Evolutionary conservation across 2,888 invertebrate genomes (phyloP).

Genomic region (Deilephila porcellus): DNA sequence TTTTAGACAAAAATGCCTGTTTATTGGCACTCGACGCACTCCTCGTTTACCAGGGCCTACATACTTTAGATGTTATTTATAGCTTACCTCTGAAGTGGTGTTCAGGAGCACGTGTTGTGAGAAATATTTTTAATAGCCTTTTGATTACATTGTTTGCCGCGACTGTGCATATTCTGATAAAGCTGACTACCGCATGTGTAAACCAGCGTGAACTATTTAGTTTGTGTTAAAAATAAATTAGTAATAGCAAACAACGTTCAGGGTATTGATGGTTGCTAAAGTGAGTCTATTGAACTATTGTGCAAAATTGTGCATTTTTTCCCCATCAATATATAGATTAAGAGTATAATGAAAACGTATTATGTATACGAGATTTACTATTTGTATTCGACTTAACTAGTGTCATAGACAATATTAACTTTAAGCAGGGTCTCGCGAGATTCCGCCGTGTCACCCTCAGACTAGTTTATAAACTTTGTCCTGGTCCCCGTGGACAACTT

Average conservation of each 20-base stretch:
- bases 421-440: slow-evolving; percentile 3
- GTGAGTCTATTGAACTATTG: too few relatives aligned
- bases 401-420: slow-evolving; percentile 9
- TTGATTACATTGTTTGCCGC: slow-evolving; percentile 15
- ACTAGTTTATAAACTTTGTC: slow-evolving; percentile 13
- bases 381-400: not conserved
- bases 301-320: not conserved
- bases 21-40: slow-evolving; percentile 42
- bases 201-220: not conserved
- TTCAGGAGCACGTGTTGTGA: slow-evolving; percentile 8
- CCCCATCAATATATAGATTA: not conserved
- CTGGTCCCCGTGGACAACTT: slow-evolving; percentile 2
- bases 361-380: not conserved
- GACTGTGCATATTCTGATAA: not conserved
- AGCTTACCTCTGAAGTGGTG: not conserved
- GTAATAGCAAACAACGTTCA: slow-evolving; percentile 5
- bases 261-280: not conserved
- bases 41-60: slow-evolving; percentile 12
- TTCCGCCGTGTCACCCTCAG: slow-evolving; percentile 5
- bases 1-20: slow-evolving; percentile 58
- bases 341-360: not conserved
- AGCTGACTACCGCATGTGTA: not conserved
- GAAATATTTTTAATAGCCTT: slow-evolving; percentile 12
- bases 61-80: slow-evolving; percentile 20
- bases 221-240: not conserved